Evolutionary conservation across 2,888 invertebrate genomes (phyloP).

Genomic region (Athalia circularis): DNA sequence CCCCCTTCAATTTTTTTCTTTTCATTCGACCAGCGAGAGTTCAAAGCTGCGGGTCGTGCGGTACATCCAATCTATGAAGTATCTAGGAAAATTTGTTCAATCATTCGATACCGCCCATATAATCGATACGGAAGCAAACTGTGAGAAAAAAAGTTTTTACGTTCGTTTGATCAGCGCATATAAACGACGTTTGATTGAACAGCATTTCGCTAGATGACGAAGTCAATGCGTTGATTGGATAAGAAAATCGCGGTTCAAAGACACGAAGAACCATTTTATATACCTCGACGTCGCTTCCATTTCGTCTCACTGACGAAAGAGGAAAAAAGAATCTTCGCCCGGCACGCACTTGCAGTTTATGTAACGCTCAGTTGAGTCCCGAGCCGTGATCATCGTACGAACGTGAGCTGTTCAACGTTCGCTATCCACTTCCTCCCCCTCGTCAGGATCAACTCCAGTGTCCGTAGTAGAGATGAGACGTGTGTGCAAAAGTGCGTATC

Average conservation of each 20-base stretch:
- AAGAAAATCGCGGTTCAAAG: too few species aligned
- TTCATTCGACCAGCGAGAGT: too few species aligned
- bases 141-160: background rate
- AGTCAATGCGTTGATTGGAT: too few species aligned
- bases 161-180: background rate
- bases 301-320: too few species aligned
- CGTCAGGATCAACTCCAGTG: background rate
- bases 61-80: background rate
- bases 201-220: too few species aligned
- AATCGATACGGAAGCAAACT: background rate
- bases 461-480: background rate
- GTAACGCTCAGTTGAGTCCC: background rate
- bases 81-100: background rate
- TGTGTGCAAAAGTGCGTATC: constrained; percentile 21
- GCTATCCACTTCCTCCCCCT: background rate
- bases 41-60: too few species aligned
- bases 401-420: background rate
- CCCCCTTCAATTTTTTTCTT: too few species aligned
- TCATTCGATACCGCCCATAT: constrained; percentile 1
- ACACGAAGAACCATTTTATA: too few species aligned
- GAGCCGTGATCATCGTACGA: background rate
- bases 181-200: background rate
- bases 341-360: background rate
- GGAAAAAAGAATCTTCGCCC: background rate
- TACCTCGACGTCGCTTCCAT: too few species aligned